These are phyloP conservation scores for Engystomops pustulosus DNA, from an alignment of 2,113 vertebrate species.

Conservation along the genomic window DNA sequence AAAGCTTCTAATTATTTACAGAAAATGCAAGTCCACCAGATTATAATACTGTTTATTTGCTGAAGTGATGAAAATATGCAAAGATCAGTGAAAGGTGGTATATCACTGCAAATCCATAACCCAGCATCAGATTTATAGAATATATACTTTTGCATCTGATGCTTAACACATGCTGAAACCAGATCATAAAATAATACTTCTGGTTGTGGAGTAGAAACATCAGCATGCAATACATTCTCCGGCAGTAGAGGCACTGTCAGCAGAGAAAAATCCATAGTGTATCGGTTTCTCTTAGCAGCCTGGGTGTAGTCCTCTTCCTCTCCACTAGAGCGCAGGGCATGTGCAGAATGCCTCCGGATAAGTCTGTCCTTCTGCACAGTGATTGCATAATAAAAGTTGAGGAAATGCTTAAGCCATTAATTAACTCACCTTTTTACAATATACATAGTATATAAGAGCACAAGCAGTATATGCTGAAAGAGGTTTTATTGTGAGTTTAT, in stretches of 20 bases:
- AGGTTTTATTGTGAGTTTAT: background rate
- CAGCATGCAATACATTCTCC: slow-evolving; percentile 73
- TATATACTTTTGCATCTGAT: slow-evolving; percentile 44
- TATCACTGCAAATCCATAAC: background rate
- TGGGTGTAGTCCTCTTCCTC: slow-evolving; percentile 76
- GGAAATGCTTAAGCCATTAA: slow-evolving; percentile 63
- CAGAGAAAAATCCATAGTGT: slow-evolving; percentile 91
- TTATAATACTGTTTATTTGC: no score
- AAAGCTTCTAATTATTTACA: no score
- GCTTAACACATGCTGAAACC: slow-evolving; percentile 60
- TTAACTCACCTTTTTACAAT: background rate
- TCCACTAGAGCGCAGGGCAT: slow-evolving; percentile 70
- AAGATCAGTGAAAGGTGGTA: background rate
- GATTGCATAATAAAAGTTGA: slow-evolving; percentile 74
- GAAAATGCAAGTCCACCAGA: no score
- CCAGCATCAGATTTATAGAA: background rate
- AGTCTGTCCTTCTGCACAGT: slow-evolving; percentile 81
- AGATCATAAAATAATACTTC: slow-evolving; percentile 67
- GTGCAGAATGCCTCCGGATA: slow-evolving; percentile 85
- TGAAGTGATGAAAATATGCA: background rate
- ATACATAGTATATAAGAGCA: background rate
- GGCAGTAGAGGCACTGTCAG: slow-evolving; percentile 78
- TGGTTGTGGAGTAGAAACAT: slow-evolving; percentile 74
- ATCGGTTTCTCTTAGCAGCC: slow-evolving; percentile 77
- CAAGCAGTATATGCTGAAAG: background rate